Conservation (phyloP, 1,140 invertebrate species). For the Atta colombica region DNA sequence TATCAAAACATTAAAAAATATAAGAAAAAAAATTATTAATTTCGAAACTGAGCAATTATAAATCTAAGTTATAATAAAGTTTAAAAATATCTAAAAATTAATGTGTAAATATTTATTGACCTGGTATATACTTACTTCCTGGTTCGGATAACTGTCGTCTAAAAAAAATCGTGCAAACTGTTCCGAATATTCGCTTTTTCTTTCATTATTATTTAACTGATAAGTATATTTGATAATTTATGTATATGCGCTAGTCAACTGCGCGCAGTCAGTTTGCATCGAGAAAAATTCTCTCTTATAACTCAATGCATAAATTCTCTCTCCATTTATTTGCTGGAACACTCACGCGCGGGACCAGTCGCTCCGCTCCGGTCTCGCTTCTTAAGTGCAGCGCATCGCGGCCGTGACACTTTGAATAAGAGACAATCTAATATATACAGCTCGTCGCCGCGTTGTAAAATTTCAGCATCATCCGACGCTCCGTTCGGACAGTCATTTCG, state of each 20-base stretch:
- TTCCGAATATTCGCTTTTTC: not conserved
- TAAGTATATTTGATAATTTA: not conserved
- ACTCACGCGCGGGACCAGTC: not conserved
- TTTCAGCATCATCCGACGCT: constrained; percentile 76
- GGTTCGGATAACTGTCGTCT: not conserved
- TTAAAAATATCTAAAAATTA: not conserved
- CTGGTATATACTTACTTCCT: not conserved
- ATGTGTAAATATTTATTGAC: not conserved
- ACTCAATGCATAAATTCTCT: constrained; percentile 34
- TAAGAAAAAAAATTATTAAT: no score
- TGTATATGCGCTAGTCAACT: not conserved
- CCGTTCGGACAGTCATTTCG: constrained; percentile 21
- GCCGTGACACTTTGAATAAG: constrained; percentile 85
- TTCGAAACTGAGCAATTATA: not conserved
- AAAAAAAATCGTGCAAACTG: not conserved
- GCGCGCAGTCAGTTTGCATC: not conserved
- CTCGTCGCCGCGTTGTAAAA: constrained; percentile 83
- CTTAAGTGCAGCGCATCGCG: constrained; percentile 68
- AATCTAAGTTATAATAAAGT: not conserved
- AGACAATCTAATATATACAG: constrained; percentile 83
- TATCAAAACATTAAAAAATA: not conserved
- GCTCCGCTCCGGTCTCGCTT: constrained; percentile 36
- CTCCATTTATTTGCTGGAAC: constrained; percentile 42
- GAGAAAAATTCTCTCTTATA: constrained; percentile 21
- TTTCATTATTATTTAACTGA: constrained; percentile 10